Percentiles rank a stretch among this genome's conserved stretches.
Conservation (phyloP, 2,797 vertebrate species). For the Fundulus diaphanus region DNA sequence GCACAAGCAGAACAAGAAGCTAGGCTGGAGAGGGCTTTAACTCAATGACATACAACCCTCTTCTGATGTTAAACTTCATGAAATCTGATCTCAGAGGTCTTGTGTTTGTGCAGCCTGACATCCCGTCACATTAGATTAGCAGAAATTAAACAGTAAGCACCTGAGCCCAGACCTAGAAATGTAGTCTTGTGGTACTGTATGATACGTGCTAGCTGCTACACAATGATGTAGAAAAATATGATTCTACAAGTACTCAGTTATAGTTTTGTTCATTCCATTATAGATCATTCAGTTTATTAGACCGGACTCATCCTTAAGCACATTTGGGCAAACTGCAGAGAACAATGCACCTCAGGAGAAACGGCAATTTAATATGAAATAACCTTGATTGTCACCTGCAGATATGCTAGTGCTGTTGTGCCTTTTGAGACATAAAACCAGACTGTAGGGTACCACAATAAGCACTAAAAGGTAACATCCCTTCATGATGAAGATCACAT, state of each 20-base stretch:
- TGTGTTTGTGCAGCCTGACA: background rate
- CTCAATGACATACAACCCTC: background rate
- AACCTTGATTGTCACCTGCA: background rate
- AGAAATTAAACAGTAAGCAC: background rate
- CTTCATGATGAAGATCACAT: background rate
- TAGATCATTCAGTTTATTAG: background rate
- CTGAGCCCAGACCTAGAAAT: background rate
- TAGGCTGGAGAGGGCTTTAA: background rate
- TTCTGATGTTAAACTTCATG: background rate
- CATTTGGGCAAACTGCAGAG: background rate
- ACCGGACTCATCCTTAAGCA: background rate
- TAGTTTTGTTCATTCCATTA: background rate
- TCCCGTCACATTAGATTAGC: background rate
- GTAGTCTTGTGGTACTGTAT: background rate
- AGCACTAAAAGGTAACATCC: background rate
- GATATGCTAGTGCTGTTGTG: background rate
- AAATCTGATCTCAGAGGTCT: background rate
- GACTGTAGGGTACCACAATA: background rate
- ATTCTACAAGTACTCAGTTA: background rate
- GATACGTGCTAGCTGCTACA: background rate
- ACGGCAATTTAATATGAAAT: background rate
- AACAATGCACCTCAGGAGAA: background rate
- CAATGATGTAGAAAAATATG: background rate
- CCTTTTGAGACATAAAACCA: conserved; percentile 7
- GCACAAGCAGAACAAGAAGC: too few species aligned